phyloP scores from a whole-genome alignment of 2,888 invertebrate species.

The Drosophila demipolita region DNA sequence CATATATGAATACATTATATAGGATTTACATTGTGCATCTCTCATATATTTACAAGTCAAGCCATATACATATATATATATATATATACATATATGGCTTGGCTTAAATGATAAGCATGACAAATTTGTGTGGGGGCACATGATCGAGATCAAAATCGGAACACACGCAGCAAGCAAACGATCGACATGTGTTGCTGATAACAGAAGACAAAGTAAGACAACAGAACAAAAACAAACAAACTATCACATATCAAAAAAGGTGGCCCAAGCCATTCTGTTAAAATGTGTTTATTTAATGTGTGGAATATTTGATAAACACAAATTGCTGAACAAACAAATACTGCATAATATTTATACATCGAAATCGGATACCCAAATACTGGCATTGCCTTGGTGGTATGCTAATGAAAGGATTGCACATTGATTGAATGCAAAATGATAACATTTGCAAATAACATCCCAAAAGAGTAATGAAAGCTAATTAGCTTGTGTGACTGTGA shows the following conservation, averaged over 20 bases:
- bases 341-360: constrained; percentile 24
- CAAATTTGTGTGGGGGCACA: constrained; percentile 72
- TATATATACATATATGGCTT: constrained; percentile 4
- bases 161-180: constrained; percentile 19
- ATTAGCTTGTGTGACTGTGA: background rate
- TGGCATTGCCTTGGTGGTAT: constrained; percentile 2
- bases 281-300: constrained; percentile 45
- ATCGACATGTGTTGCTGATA: constrained; percentile 27
- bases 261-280: background rate
- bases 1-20: background rate
- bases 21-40: constrained; percentile 19
- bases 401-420: background rate
- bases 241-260: background rate
- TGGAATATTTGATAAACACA: constrained; percentile 18
- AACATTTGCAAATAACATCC: background rate
- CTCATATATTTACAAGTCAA: background rate
- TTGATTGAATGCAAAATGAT: background rate
- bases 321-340: background rate
- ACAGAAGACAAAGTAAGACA: background rate
- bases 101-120: constrained; percentile 72
- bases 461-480: background rate
- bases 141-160: constrained; percentile 61
- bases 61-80: no score
- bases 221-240: background rate
- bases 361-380: constrained; percentile 28